Conservation (phyloP, 2,888 invertebrate genomes). For the Acrobasis repandana region DNA sequence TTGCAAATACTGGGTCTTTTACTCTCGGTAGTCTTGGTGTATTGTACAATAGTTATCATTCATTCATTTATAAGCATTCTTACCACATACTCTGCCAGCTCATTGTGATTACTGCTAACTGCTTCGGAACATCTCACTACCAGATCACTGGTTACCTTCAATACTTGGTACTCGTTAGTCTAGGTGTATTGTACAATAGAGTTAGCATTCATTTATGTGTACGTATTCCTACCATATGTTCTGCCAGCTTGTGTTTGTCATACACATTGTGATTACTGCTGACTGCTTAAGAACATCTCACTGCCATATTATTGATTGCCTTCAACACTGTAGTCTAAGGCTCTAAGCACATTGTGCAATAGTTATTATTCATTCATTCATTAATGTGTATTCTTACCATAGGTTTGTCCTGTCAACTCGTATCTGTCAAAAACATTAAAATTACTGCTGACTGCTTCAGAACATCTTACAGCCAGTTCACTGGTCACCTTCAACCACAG, state of each 20-base stretch:
- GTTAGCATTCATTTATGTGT: too few species aligned
- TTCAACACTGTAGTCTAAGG: too few species aligned
- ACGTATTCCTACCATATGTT: conserved; percentile 68
- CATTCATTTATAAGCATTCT: too few species aligned
- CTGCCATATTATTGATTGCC: too few species aligned
- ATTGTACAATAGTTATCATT: too few species aligned
- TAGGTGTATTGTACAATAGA: too few species aligned
- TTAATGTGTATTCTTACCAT: too few species aligned
- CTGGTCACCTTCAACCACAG: conserved; percentile 66
- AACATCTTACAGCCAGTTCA: conserved; percentile 57
- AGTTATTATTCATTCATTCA: too few species aligned
- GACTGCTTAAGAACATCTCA: too few species aligned
- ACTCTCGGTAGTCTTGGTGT: conserved; percentile 63
- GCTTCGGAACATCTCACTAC: conserved; percentile 59
- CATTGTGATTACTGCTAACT: conserved; percentile 66
- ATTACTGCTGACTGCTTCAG: conserved; percentile 64
- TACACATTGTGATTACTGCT: too few species aligned
- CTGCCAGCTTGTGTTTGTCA: conserved; percentile 73
- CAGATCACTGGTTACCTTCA: conserved; percentile 64
- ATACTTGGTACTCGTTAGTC: conserved; percentile 67
- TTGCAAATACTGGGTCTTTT: too few species aligned
- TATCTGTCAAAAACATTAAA: conserved; percentile 72
- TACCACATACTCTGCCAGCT: conserved; percentile 76
- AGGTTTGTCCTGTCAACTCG: conserved; percentile 70
- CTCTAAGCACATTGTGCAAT: too few species aligned